Evolutionary conservation across 2,113 vertebrate species (phyloP), one percentile per base, ranked within the genome.

Genomic region (Myxocyprinus asiaticus): DNA sequence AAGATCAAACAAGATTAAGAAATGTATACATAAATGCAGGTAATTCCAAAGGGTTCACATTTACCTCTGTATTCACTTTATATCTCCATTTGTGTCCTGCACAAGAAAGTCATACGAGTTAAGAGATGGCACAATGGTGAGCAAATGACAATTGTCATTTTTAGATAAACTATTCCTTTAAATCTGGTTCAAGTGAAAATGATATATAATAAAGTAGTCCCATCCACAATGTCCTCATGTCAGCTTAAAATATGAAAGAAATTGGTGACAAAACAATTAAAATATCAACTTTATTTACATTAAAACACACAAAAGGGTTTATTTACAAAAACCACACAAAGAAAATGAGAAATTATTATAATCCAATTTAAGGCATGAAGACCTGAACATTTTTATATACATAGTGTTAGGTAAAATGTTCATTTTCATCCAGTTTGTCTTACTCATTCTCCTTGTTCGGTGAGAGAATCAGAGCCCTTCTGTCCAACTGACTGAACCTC

Each of bases 401-500:
- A 85, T 17, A 66, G 59, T 77, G 45, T 84, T 63, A 43, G 0
- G 43, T 9, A 12, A 14, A 6, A 62, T 15, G 4, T 1, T 22
- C 48, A 7, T 22, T 62, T 14, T 2, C 45, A 4, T 10, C 2
- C 17, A 11, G 5, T 11, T 9, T 0, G 4, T 12, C 9, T 92
- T 82, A 90, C 86, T 88, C 5, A 67, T 93, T 94, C 86, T 93
- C 92, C 74, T 94, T 91, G 81, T 93, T 87, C 62, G 92, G 43
- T 82, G 88, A 86, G 42, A 85, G 67, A 14, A 88, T 65, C 69
- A 92, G 78, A 47, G 87, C 84, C 78, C 89, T 83, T 56, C 85
- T 84, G 71, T 91, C 91, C 78, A 87, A 53, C 76, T 88, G 90
- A 17, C 86, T 85, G 2, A 84, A 80, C 44, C 90, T 86, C 81